Evolutionary conservation across 2,888 invertebrate genomes (phyloP).

Genomic region (Pollenia amentaria): DNA sequence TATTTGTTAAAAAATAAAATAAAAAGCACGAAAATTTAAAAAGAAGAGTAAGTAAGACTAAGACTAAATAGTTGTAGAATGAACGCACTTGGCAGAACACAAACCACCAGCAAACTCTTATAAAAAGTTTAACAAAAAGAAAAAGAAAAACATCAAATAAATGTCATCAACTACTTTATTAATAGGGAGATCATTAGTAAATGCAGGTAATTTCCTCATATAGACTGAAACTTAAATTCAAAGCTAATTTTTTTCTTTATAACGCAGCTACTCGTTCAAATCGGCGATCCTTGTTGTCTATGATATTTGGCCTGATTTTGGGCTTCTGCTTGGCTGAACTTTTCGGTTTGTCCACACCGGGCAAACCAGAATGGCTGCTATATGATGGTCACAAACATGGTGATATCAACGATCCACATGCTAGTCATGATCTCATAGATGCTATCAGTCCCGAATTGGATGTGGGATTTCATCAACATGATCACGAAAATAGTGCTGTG

Average conservation of each 20-base stretch:
- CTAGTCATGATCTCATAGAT: constrained; percentile 84
- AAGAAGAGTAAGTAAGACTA: constrained; percentile 49
- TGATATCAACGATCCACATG: constrained; percentile 84
- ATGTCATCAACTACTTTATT: constrained; percentile 79
- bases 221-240: not conserved
- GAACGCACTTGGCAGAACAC: constrained; percentile 29
- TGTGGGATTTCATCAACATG: constrained; percentile 84
- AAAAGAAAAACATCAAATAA: constrained; percentile 67
- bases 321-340: constrained; percentile 84
- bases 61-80: constrained; percentile 42
- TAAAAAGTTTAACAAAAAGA: not conserved
- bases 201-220: constrained; percentile 77
- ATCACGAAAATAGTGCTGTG: constrained; percentile 88
- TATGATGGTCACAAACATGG: constrained; percentile 81
- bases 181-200: constrained; percentile 78
- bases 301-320: constrained; percentile 83
- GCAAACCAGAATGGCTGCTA: constrained; percentile 79
- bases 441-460: constrained; percentile 84
- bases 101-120: not conserved
- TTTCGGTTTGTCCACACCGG: constrained; percentile 81
- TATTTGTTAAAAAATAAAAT: constrained; percentile 75
- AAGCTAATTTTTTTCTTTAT: not conserved
- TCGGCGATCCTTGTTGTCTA: constrained; percentile 82
- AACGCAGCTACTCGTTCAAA: constrained; percentile 84
- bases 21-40: constrained; percentile 1